Evolutionary conservation across 2,113 vertebrate species (phyloP), one percentile per base, ranked within the genome.

Genomic region (Corynorhinus townsendii): DNA sequence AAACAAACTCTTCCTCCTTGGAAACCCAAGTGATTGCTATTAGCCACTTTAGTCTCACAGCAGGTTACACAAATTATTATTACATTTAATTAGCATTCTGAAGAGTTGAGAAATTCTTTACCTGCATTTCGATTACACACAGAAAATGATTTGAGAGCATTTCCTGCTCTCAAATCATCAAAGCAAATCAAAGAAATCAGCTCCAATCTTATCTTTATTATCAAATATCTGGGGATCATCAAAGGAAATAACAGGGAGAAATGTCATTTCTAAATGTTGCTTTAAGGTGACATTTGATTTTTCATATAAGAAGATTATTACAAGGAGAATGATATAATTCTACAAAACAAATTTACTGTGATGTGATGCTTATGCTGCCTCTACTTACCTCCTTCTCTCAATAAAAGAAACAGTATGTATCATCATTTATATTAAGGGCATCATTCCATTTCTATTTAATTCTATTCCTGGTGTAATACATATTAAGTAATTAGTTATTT

Each of bases 41-140:
- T 93, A 95, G 83, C 56, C 73, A 86, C 88, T 85, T 94, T 47
- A 72, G 54, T 76, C 84, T 93, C 95, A 92, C 93, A 96, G 93
- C 69, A 82, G 95, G 92, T 83, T 88, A 94, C 38, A 82, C 77
- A 94, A 88, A 89, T 96, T 96, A 96, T 96, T 96, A 94, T 95
- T 96, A 72, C 14, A 62, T 92, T 96, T 95, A 97, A 96, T 96
- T 96, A 97, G 77, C 88, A 95, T 95, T 95, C 92, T 93, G 90
- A 96, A 92, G 95, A 95, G 77, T 92, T 83, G 93, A 90, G 40
- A 35, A 68, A 96, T 95, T 85, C 56, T 92, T 80, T 97, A 96
- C 90, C 77, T 92, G 56, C 30, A 80, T 96, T 94, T 69, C 92
- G 73, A 92, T 83, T 93, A 62, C n/a, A 90, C 4, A 81, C 2